A percentile compares a stretch with the other conserved stretches of the same genome.
phyloP scores from a whole-genome alignment of 2,888 invertebrate species.

The Antheraea yamamai region DNA sequence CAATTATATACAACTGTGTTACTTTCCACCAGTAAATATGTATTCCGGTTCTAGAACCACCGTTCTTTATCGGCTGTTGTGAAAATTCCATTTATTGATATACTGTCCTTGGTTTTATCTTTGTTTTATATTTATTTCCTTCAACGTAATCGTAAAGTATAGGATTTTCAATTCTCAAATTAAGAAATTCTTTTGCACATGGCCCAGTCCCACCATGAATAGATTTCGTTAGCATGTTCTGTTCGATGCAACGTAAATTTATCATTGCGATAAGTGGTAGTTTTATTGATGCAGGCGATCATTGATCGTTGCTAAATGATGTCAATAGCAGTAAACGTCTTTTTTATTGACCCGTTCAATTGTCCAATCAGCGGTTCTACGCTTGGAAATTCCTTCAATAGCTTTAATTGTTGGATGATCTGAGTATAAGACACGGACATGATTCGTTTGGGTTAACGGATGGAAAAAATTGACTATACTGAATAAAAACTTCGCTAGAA shows the following conservation, averaged over 20 bases:
- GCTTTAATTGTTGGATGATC: conserved; percentile 17
- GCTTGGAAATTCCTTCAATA: conserved; percentile 7
- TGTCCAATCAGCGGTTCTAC: conserved; percentile 41
- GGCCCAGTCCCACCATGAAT: background rate
- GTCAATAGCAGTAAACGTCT: conserved; percentile 55
- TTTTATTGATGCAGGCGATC: conserved; percentile 38
- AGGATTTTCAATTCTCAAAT: background rate
- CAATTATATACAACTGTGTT: too few relatives aligned
- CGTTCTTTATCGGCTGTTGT: too few relatives aligned
- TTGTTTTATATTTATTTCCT: too few relatives aligned
- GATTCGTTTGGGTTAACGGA: background rate
- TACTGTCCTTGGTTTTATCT: too few relatives aligned
- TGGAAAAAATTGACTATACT: background rate
- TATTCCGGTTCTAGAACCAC: too few relatives aligned
- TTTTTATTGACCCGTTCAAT: conserved; percentile 67
- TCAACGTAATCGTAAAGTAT: too few relatives aligned
- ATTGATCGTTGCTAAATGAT: conserved; percentile 43
- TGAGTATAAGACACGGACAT: conserved; percentile 7
- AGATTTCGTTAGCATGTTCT: conserved; percentile 1
- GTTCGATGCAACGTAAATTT: background rate
- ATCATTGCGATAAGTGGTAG: conserved; percentile 15
- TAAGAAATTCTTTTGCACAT: background rate
- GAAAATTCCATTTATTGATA: too few relatives aligned
- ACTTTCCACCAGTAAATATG: too few relatives aligned
- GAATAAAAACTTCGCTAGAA: background rate